Conservation (phyloP, 1,140 invertebrate genomes). For the Hylyphantes graminicola region DNA sequence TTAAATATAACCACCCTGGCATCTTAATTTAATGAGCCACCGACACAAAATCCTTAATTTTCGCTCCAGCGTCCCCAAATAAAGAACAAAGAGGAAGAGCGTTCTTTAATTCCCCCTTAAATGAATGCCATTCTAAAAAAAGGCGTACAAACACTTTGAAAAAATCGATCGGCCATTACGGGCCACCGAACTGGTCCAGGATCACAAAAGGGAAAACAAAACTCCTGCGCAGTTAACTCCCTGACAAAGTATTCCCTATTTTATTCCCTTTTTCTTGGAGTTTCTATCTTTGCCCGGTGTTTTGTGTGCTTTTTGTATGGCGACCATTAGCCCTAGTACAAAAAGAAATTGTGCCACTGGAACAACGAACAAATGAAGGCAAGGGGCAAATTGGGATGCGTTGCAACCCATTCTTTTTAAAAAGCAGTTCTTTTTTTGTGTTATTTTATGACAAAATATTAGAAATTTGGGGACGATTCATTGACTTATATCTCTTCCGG, state of each 20-base stretch:
- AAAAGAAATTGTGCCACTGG: slow-evolving; percentile 23
- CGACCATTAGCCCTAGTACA: slow-evolving; percentile 9
- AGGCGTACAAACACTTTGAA: slow-evolving; percentile 13
- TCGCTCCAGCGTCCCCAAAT: too few species aligned
- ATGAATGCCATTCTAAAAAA: background rate
- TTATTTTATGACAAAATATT: too few species aligned
- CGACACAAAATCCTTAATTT: too few species aligned
- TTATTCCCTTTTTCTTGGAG: background rate
- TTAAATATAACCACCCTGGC: too few species aligned
- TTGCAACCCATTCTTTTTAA: background rate
- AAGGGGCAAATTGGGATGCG: background rate
- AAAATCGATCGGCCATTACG: background rate
- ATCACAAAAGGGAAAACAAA: slow-evolving; percentile 20
- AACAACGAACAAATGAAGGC: slow-evolving; percentile 4
- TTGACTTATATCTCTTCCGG: too few species aligned
- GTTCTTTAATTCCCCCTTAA: background rate
- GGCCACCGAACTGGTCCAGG: background rate
- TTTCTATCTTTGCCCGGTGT: background rate
- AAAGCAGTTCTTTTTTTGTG: too few species aligned
- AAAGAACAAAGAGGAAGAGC: too few species aligned
- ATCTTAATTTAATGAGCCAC: too few species aligned
- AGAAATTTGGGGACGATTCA: too few species aligned
- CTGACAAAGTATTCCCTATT: slow-evolving; percentile 20
- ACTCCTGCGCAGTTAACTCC: slow-evolving; percentile 20
- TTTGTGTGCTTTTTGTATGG: background rate